These are phyloP conservation scores for Boleophthalmus pectinirostris DNA, from an alignment of 2,113 vertebrate genomes.

Conservation along the genomic window DNA sequence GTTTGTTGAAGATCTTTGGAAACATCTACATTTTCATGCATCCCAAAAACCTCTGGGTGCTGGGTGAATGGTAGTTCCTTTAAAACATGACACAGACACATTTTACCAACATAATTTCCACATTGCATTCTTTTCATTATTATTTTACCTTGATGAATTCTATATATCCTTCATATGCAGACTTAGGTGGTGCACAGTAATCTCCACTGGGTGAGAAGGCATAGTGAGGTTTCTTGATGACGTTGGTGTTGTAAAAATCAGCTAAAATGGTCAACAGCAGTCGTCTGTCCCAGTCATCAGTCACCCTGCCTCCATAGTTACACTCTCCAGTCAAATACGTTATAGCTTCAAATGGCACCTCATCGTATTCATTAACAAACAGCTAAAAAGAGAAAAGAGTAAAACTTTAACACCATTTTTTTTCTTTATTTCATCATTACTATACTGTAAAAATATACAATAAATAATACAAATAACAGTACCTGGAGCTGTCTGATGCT, in stretches of 20 bases:
- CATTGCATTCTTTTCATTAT: background rate
- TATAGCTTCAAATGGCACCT: constrained; percentile 91
- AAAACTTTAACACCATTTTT: background rate
- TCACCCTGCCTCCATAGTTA: constrained; percentile 96
- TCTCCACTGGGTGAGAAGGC: constrained; percentile 90
- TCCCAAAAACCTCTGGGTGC: constrained; percentile 92
- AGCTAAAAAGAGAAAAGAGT: constrained; percentile 75
- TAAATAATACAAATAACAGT: constrained; percentile 24
- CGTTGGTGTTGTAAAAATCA: constrained; percentile 87
- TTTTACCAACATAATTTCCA: background rate
- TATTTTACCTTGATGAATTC: constrained; percentile 89
- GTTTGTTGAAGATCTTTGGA: constrained; percentile 97
- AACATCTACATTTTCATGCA: constrained; percentile 97
- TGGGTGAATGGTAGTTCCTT: constrained; percentile 88
- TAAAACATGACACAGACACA: constrained; percentile 14
- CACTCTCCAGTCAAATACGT: constrained; percentile 95
- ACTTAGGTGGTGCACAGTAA: constrained; percentile 87
- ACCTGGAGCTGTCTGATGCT: constrained; percentile 95
- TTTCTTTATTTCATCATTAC: background rate
- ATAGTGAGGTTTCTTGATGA: constrained; percentile 82
- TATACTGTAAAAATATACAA: background rate
- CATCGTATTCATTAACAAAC: constrained; percentile 90
- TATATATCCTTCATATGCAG: constrained; percentile 87
- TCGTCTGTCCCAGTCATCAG: constrained; percentile 95
- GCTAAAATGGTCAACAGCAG: constrained; percentile 90